Percentiles rank a stretch among this genome's conserved stretches.
phyloP scores from a whole-genome alignment of 2,888 invertebrate genomes.

The Thymelicus sylvestris region DNA sequence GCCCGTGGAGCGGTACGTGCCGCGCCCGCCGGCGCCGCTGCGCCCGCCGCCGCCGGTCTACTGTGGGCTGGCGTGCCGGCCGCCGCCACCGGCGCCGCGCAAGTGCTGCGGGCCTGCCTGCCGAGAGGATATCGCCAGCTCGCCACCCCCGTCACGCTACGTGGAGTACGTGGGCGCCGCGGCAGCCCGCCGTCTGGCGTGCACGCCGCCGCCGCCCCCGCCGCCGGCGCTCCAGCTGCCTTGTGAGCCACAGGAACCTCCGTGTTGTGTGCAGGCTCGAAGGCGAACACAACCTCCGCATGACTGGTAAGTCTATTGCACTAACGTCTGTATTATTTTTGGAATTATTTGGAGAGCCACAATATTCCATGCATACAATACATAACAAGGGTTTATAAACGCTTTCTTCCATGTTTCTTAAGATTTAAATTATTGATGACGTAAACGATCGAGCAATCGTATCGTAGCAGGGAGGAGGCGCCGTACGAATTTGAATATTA shows the following conservation, averaged over 20 bases:
- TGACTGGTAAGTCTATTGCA: slow-evolving; percentile 76
- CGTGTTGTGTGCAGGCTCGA: slow-evolving; percentile 84
- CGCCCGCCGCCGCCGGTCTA: slow-evolving; percentile 82
- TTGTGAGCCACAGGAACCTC: slow-evolving; percentile 79
- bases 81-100: slow-evolving; percentile 69
- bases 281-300: slow-evolving; percentile 85
- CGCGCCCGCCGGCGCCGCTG: slow-evolving; percentile 82
- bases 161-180: slow-evolving; percentile 87
- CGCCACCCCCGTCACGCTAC: slow-evolving; percentile 79
- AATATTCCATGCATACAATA: too few relatives aligned
- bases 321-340: background rate
- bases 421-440: slow-evolving; percentile 20
- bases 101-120: slow-evolving; percentile 79
- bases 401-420: background rate
- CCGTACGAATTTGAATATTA: slow-evolving; percentile 28
- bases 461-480: slow-evolving; percentile 5
- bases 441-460: slow-evolving; percentile 15
- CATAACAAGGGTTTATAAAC: too few relatives aligned
- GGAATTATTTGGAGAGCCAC: background rate
- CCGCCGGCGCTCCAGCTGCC: slow-evolving; percentile 79
- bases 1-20: slow-evolving; percentile 89
- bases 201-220: slow-evolving; percentile 80
- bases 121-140: slow-evolving; percentile 74
- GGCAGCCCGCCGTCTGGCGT: slow-evolving; percentile 84
- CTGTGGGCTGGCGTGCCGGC: slow-evolving; percentile 80